A percentile compares a stretch with the other conserved stretches of the same genome.
Evolutionary conservation across 1,140 invertebrate species (phyloP).

Genomic region (Steinernema khuongi): DNA sequence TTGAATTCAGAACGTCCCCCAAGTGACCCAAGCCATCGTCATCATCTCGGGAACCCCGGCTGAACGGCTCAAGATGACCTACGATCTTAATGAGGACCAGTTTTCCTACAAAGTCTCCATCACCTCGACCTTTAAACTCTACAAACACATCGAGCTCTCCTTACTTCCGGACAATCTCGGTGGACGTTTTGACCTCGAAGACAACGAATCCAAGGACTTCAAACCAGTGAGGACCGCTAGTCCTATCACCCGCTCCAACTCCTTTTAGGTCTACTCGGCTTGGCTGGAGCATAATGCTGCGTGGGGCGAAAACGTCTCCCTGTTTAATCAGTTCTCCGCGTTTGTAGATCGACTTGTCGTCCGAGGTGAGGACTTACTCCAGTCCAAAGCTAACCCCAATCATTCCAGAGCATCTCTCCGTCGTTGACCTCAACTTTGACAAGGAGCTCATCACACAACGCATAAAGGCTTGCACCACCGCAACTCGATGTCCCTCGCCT

Average conservation of each 20-base stretch:
- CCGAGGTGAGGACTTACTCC: background rate
- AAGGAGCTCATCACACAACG: background rate
- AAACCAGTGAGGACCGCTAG: background rate
- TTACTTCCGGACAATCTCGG: background rate
- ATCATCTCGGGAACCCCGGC: background rate
- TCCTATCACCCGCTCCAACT: background rate
- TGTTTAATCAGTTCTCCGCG: background rate
- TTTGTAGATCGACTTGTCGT: background rate
- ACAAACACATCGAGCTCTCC: slow-evolving; percentile 10
- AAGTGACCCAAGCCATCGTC: background rate
- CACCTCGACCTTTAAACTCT: background rate
- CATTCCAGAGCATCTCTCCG: background rate
- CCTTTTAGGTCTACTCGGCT: background rate
- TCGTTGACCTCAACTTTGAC: background rate
- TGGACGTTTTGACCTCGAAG: background rate
- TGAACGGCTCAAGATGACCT: background rate
- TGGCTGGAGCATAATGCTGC: background rate
- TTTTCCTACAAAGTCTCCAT: background rate
- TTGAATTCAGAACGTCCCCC: background rate
- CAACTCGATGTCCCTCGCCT: background rate
- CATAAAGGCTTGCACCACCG: background rate
- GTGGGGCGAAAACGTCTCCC: background rate
- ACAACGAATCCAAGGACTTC: slow-evolving; percentile 9
- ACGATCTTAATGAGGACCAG: background rate
- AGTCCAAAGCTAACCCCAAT: background rate